Percentiles rank a stretch among this genome's conserved stretches.
These are phyloP conservation scores for Drosophila leonis DNA, from an alignment of 2,888 invertebrate species.

Conservation along the genomic window DNA sequence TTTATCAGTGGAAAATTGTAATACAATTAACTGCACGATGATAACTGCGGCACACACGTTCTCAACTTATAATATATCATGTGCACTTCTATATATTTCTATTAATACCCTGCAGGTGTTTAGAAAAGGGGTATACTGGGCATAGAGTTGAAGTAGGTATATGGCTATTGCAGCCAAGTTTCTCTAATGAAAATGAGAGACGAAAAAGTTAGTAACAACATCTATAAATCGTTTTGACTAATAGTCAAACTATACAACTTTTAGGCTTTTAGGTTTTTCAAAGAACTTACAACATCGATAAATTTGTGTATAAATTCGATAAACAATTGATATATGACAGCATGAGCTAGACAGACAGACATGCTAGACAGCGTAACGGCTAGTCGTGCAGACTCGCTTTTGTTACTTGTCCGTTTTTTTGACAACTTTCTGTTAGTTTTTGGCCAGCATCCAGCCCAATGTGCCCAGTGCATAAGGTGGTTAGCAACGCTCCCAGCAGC, in stretches of 20 bases:
- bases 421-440: constrained; percentile 30
- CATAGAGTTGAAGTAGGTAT: too few species aligned
- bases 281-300: too few species aligned
- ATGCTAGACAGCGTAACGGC: too few species aligned
- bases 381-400: background rate
- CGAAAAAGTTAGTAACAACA: background rate
- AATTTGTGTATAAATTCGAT: too few species aligned
- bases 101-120: background rate
- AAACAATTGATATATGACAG: too few species aligned
- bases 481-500: constrained; percentile 46
- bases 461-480: constrained; percentile 47
- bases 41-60: constrained; percentile 17
- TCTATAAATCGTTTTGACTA: too few species aligned
- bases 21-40: constrained; percentile 25
- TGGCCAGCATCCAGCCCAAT: constrained; percentile 55
- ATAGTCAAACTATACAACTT: too few species aligned
- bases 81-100: background rate
- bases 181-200: too few species aligned
- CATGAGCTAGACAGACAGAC: too few species aligned
- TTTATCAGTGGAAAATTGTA: background rate
- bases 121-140: background rate
- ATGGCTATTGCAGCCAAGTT: too few species aligned
- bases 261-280: too few species aligned
- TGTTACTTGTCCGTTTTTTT: background rate
- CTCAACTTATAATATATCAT: background rate